Evolutionary conservation across 2,113 vertebrate species (phyloP).

Genomic region (Oryzias melastigma): DNA sequence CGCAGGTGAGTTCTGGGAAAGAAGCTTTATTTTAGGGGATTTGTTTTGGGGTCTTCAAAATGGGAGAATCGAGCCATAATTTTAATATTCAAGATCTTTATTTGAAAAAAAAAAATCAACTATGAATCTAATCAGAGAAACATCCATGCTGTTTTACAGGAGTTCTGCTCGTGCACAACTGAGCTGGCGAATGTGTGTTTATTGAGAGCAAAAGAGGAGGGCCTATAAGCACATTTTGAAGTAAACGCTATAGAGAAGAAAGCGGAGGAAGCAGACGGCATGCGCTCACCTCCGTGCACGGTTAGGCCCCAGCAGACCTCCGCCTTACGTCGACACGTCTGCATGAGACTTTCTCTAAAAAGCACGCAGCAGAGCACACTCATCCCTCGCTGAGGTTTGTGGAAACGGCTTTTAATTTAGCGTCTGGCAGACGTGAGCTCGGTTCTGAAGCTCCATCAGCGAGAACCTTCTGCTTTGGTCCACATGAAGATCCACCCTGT

Average conservation of each 20-base stretch:
- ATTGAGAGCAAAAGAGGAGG: too few relatives aligned
- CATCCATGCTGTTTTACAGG: too few relatives aligned
- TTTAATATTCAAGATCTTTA: too few relatives aligned
- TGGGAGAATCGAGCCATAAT: too few relatives aligned
- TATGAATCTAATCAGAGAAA: too few relatives aligned
- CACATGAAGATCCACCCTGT: constrained; percentile 61
- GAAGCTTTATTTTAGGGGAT: too few relatives aligned
- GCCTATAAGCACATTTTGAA: too few relatives aligned
- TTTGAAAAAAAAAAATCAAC: too few relatives aligned
- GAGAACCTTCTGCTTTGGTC: constrained; percentile 51
- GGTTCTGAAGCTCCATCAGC: constrained; percentile 52
- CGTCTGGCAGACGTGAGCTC: constrained; percentile 51
- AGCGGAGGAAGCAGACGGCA: not conserved
- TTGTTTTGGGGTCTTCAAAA: too few relatives aligned
- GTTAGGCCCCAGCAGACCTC: constrained; percentile 19
- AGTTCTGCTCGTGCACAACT: too few relatives aligned
- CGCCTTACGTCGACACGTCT: constrained; percentile 44
- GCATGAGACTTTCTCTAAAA: constrained; percentile 27
- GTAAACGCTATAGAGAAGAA: not conserved
- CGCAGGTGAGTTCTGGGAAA: not conserved
- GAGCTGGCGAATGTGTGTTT: too few relatives aligned
- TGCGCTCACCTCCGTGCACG: constrained; percentile 29
- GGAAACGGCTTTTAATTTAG: constrained; percentile 62
- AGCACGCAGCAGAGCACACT: constrained; percentile 43
- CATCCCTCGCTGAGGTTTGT: constrained; percentile 51